Percentiles rank a stretch among this genome's conserved stretches.
Evolutionary conservation across 2,888 invertebrate genomes (phyloP).

Genomic region (Nysson spinosus): DNA sequence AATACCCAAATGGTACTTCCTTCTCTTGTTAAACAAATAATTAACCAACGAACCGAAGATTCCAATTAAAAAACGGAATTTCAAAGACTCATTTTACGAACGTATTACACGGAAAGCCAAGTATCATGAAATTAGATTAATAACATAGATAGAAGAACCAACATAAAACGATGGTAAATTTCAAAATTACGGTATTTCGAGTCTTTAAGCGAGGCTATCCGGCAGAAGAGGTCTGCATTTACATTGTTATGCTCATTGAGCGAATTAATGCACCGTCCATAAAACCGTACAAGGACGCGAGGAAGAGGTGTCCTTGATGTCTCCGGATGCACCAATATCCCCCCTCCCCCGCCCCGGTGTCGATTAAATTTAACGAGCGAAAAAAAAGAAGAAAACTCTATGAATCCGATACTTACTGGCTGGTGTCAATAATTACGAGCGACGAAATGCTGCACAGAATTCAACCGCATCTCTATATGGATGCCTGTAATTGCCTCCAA

Average conservation of each 20-base stretch:
- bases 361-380: too few species aligned
- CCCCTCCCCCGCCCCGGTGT: background rate
- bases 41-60: too few species aligned
- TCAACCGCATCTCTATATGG: conserved; percentile 56
- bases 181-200: conserved; percentile 29
- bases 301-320: conserved; percentile 57
- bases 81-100: too few species aligned
- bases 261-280: conserved; percentile 59
- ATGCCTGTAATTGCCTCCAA: conserved; percentile 17
- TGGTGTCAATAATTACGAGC: conserved; percentile 59
- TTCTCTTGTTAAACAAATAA: too few species aligned
- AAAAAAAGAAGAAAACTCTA: background rate
- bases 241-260: conserved; percentile 60
- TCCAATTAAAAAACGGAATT: too few species aligned
- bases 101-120: too few species aligned
- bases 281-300: conserved; percentile 53
- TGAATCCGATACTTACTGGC: conserved; percentile 54
- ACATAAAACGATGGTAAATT: conserved; percentile 29
- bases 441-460: conserved; percentile 49
- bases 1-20: too few species aligned
- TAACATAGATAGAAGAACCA: too few species aligned
- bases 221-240: conserved; percentile 49
- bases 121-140: too few species aligned
- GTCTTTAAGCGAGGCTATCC: conserved; percentile 24
- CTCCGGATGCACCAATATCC: background rate